Evolutionary conservation across 92 coral and sea anemone genomes (phyloP), one percentile per base, ranked within the genome.

Genomic region (Paragorgia papillata): DNA sequence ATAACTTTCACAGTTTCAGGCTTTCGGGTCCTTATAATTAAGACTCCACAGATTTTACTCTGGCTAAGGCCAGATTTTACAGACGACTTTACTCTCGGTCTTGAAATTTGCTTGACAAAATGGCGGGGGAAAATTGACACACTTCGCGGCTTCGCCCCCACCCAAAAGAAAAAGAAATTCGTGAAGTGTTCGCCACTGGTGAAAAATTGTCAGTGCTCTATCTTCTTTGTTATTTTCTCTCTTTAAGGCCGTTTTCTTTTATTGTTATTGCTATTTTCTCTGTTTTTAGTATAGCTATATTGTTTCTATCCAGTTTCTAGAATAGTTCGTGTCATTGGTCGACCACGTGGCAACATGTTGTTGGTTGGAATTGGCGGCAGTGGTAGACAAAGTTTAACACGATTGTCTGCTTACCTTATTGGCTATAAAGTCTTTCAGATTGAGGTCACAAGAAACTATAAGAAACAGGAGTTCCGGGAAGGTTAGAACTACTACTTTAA

Each of bases 271-370:
- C 10, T 37, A 37, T 37, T 37, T 4, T 10, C 43, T 37, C 0
- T 27, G 57, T 15, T 67, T 7, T n/a, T 69, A 13, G 20, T 26
- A 24, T 3, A 22, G 17, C 20, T 20, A 14, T 15, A 28, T 28
- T 75, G 29, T 9, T 27, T 64, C 2, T 28, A 18, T 44, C 24
- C 57, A 95, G 99, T 95, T 46, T 91, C 97, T 30, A 89, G 99
- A 37, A 87, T 95, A 17, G 90, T 95, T 59, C 94, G 99, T 64
- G 99, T 95, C 79, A 95, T 95, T 46, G 99, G 92, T 12, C 97
- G 88, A 75, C 99, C 99, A n/a, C 91, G 99, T 51, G 99, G 99
- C 40, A 95, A 95, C 90, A 95, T 95, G 99, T 68, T 95, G 51
- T 63, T 95, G 84, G 80, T 95, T 73, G 99, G 99, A 61, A 91